These are phyloP conservation scores for Subacronicta megacephala DNA, from an alignment of 2,888 invertebrate species.

Conservation along the genomic window DNA sequence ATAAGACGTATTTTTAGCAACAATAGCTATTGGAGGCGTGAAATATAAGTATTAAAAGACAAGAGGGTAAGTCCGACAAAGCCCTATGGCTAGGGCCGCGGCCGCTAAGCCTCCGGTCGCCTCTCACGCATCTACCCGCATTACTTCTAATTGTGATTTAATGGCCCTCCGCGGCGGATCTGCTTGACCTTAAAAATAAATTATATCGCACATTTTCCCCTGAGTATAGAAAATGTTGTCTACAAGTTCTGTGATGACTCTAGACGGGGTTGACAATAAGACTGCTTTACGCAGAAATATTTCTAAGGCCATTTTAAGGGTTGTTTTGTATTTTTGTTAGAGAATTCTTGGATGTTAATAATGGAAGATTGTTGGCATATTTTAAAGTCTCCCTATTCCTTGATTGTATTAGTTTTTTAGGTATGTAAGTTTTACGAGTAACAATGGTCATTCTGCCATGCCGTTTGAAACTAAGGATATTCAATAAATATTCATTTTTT, in stretches of 20 bases:
- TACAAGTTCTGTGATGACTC: conserved; percentile 48
- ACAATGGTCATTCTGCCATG: no score
- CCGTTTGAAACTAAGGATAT: no score
- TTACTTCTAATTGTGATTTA: conserved; percentile 89
- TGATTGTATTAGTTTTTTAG: background rate
- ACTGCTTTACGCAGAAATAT: conserved; percentile 9
- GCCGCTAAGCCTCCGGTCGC: conserved; percentile 75
- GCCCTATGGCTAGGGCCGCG: conserved; percentile 72
- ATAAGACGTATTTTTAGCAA: conserved; percentile 57
- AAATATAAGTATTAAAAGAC: conserved; percentile 82
- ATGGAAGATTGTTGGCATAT: background rate
- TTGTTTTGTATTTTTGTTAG: conserved; percentile 6
- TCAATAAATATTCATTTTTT: no score
- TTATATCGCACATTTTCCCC: conserved; percentile 66
- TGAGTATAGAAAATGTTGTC: conserved; percentile 54
- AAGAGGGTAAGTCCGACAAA: conserved; percentile 82
- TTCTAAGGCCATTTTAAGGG: background rate
- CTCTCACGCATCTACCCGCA: conserved; percentile 86
- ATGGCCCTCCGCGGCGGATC: conserved; percentile 81
- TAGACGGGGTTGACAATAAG: conserved; percentile 9
- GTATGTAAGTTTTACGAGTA: no score
- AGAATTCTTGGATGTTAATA: background rate
- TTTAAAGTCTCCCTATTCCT: background rate
- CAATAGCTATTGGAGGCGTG: conserved; percentile 66
- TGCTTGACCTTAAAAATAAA: conserved; percentile 81